Conservation (phyloP, 2,888 invertebrate species). For the Morpho achilles region DNA sequence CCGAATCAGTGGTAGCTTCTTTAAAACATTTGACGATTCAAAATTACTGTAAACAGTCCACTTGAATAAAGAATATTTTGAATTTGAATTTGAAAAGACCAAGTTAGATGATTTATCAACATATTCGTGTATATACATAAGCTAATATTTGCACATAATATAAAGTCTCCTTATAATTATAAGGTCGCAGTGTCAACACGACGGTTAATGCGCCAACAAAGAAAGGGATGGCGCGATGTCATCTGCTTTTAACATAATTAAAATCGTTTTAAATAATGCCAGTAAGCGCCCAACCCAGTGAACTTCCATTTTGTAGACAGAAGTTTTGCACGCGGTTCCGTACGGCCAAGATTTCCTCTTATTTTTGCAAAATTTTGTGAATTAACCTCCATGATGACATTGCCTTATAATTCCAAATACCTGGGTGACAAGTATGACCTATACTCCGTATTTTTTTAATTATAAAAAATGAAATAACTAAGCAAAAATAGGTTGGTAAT, state of each 20-base stretch:
- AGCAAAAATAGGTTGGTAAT: too few species aligned
- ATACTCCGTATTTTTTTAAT: too few species aligned
- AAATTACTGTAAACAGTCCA: too few species aligned
- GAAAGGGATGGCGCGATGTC: slow-evolving; percentile 75
- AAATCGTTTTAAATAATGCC: slow-evolving; percentile 78
- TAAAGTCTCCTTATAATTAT: slow-evolving; percentile 24
- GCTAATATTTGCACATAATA: background rate
- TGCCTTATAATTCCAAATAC: too few species aligned
- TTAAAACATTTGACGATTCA: too few species aligned
- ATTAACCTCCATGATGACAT: background rate
- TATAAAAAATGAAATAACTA: too few species aligned
- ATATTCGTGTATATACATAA: too few species aligned
- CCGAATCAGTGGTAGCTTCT: too few species aligned
- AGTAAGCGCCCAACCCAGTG: slow-evolving; percentile 67
- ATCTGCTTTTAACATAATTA: slow-evolving; percentile 80
- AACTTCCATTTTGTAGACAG: slow-evolving; percentile 66
- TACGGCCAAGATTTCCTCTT: background rate
- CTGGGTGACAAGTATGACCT: too few species aligned
- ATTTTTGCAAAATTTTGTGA: background rate
- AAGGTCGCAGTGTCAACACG: slow-evolving; percentile 43
- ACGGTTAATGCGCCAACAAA: slow-evolving; percentile 44
- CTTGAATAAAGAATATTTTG: too few species aligned
- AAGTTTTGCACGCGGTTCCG: background rate
- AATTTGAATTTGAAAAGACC: too few species aligned
- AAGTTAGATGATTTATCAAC: too few species aligned